Base-by-base conservation (phyloP, 2,113 vertebrate species). In the Alosa alosa region DNA sequence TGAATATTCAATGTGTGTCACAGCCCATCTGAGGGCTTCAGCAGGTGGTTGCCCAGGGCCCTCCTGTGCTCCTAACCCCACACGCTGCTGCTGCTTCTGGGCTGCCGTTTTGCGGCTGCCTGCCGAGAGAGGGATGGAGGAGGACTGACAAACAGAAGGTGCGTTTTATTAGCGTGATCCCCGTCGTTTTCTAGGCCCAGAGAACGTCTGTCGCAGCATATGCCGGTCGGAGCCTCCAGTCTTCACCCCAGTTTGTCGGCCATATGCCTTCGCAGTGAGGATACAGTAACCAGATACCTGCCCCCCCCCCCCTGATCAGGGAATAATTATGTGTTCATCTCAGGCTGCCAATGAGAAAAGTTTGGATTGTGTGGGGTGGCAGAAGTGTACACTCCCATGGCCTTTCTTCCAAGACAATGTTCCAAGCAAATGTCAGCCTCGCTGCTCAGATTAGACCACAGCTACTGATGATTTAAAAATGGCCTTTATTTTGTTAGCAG, bases 141-240 rank as follows among this genome's bases (percentile, higher is more conserved):
- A 39, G 72, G 36, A 39, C 13, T 17, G 72, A 78, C 72, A 78
- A 78, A 78, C 78, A 64, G 81, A 47, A 64, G 81, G 82, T 60
- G 7, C 50, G 81, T 81, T 47, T 31, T 64, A 72, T 46, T 50
- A 22, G 82, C 13, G 50, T 8, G n/a, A n/a, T 82, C 84, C 44
- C 55, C 44, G 20, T 45, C 68, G 86, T 44, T 83, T 31, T n/a
- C 47, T 31, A 20, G 82, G 31, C 7, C 72, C 15, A 10, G 55
- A 52, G 75, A 78, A 82, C 83, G 60, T 86, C 87, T 90, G 90
- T 20, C 82, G 31, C 41, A 84, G 84, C 90, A 89, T 90, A 90
- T 89, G 90, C 82, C 78, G 39, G 50, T 31, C 81, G 44, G 11
- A 46, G 39, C 36, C 15, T 39, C 50, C 68, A 88, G 89, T 89